phyloP scores from a whole-genome alignment of 2,113 vertebrate species.

The Kryptolebias marmoratus region DNA sequence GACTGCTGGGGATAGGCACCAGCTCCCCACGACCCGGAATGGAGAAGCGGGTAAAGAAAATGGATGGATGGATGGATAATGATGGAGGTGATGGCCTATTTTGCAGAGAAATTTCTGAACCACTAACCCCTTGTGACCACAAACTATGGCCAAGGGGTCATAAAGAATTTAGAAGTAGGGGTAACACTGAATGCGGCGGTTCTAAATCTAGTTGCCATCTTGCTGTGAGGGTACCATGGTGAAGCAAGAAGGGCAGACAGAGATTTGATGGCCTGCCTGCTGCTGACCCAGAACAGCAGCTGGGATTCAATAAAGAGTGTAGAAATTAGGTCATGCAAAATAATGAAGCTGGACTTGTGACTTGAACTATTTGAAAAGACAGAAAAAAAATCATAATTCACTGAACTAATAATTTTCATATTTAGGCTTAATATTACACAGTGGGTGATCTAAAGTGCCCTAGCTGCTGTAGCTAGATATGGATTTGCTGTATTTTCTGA shows the following conservation, averaged over 20 bases:
- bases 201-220: slow-evolving; percentile 9
- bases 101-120: not conserved
- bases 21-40: no score
- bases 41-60: no score
- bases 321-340: slow-evolving; percentile 34
- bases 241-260: slow-evolving; percentile 14
- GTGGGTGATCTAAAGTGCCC: not conserved
- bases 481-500: slow-evolving; percentile 1
- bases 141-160: not conserved
- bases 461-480: no score
- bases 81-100: not conserved
- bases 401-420: slow-evolving; percentile 18
- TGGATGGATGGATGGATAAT: no score
- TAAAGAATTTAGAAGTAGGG: not conserved
- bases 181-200: not conserved
- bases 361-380: not conserved
- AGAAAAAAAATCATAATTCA: slow-evolving; percentile 18
- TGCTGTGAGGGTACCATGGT: not conserved
- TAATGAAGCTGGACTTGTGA: slow-evolving; percentile 23
- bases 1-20: no score
- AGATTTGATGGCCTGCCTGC: slow-evolving; percentile 14
- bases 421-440: not conserved
- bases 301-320: not conserved
- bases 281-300: slow-evolving; percentile 55
- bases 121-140: not conserved